Base-by-base conservation (phyloP, 2,113 vertebrate genomes). In the Phodopus roborovskii region DNA sequence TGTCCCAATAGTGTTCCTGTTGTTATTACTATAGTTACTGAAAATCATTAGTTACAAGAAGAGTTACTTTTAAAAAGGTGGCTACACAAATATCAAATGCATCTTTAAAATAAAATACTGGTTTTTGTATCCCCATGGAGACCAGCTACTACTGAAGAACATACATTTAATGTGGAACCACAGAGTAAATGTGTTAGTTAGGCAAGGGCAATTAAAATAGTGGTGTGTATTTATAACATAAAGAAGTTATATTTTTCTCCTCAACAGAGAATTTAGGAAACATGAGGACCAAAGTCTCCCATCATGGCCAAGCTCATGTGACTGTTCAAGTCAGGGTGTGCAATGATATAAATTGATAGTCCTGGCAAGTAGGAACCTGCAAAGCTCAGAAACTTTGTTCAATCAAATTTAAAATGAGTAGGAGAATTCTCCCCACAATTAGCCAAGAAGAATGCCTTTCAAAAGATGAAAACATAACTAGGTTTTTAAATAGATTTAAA, bases 1-100 rank as follows among this genome's bases (percentile, higher is more conserved):
- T 10, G 60, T 74, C 94, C 24, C 75, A 48, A 42, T 87, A 93
- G 79, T 48, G 16, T 48, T 77, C 88, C 81, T 94, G 85, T 75
- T 95, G 68, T 94, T 96, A 94, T 97, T 88, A 94, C 95, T 92
- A 53, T 5, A 92, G 36, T 68, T 84, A 96, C 83, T 96, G 70
- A 53, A 88, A 86, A 91, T 84, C 39, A 92, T 9, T 95, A 73
- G 20, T 94, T 94, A 42, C 22, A 86, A 95, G 13, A 42, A 93
- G 10, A 56, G 90, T 90, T 92, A 90, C 75, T 39, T 86, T 94
- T 39, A 78, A 91, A 96, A 90, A 88, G 62, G 88, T 70, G 93
- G 66, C 68, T 95, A 82, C 75, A 19, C 45, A 96, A 56, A 88
- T 91, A 79, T 45, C 56, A 95, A 94, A 84, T 94, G 39, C 75